A percentile compares a stretch with the other conserved stretches of the same genome.
phyloP scores from a whole-genome alignment of 1,140 invertebrate species.

The Drepana arcuata region DNA sequence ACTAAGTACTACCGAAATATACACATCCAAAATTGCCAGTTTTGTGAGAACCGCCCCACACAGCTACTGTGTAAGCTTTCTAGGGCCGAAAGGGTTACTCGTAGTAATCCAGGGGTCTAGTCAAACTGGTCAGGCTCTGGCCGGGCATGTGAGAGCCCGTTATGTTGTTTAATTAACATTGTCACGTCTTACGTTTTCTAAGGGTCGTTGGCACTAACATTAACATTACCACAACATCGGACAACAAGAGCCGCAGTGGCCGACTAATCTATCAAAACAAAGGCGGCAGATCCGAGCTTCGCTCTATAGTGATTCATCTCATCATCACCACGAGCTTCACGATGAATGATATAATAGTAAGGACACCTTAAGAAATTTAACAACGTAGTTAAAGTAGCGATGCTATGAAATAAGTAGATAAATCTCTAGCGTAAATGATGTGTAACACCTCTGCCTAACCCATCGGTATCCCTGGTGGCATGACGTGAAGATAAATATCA shows the following conservation, averaged over 20 bases:
- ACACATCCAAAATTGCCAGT: constrained; percentile 28
- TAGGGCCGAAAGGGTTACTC: constrained; percentile 12
- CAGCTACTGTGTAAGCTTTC: constrained; percentile 20
- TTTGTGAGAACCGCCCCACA: constrained; percentile 38
- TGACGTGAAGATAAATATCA: too few relatives aligned
- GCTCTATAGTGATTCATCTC: too few relatives aligned
- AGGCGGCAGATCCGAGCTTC: too few relatives aligned
- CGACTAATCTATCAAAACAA: too few relatives aligned
- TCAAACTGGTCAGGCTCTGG: constrained; percentile 6
- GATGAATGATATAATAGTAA: neutral
- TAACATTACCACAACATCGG: neutral
- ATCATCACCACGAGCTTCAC: neutral
- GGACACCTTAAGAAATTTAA: neutral
- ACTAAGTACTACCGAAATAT: constrained; percentile 3
- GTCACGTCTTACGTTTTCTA: constrained; percentile 26
- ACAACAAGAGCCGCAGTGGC: too few relatives aligned
- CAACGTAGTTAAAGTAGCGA: neutral
- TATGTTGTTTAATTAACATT: constrained; percentile 33
- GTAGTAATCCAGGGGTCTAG: constrained; percentile 11
- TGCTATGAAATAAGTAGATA: too few relatives aligned
- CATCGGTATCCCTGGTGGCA: too few relatives aligned
- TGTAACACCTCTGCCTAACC: too few relatives aligned
- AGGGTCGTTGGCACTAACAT: constrained; percentile 7
- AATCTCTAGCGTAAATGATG: too few relatives aligned
- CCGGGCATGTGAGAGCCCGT: too few relatives aligned